Percentiles rank a stretch among this genome's conserved stretches.
These are phyloP conservation scores for Dromaius novaehollandiae DNA, from an alignment of 2,113 vertebrate genomes.

Conservation along the genomic window DNA sequence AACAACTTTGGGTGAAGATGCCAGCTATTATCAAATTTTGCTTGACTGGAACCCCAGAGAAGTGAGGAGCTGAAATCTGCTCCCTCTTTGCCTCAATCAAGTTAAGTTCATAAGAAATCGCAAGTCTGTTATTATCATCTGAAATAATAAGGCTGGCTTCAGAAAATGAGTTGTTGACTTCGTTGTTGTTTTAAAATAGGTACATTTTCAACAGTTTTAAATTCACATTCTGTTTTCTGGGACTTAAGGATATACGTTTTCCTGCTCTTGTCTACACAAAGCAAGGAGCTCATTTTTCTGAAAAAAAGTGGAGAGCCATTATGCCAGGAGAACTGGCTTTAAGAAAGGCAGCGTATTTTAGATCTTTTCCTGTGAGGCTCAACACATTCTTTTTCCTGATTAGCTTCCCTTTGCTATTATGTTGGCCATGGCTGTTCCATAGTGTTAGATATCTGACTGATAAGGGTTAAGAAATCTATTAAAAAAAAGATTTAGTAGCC, in stretches of 20 bases:
- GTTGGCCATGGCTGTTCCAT: background rate
- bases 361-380: background rate
- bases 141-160: background rate
- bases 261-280: background rate
- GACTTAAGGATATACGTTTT: background rate
- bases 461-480: background rate
- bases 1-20: background rate
- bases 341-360: background rate
- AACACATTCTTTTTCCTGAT: background rate
- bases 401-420: background rate
- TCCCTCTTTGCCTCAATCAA: background rate
- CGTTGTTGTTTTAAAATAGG: background rate
- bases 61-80: background rate
- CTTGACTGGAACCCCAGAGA: accelerated
- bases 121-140: background rate
- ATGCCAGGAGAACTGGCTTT: background rate
- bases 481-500: background rate
- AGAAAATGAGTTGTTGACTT: background rate
- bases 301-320: background rate
- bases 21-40: background rate
- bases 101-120: background rate
- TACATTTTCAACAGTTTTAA: background rate
- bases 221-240: background rate
- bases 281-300: background rate
- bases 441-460: background rate